Conservation (phyloP, 1,140 invertebrate species). For the Chlorops oryzae region DNA sequence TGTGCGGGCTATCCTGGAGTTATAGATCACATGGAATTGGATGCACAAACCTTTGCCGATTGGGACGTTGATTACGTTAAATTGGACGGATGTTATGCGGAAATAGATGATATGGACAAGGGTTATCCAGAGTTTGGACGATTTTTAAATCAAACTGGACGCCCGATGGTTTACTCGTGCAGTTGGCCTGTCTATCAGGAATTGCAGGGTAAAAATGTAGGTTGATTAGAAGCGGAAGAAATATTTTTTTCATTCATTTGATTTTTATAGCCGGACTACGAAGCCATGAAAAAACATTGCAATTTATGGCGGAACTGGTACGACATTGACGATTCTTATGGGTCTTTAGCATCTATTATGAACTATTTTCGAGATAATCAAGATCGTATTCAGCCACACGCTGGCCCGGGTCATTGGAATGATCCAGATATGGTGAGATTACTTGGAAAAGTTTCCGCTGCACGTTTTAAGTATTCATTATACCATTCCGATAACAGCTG, state of each 20-base stretch:
- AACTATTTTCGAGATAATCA: constrained; percentile 74
- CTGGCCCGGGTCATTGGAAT: constrained; percentile 84
- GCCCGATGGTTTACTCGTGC: constrained; percentile 82
- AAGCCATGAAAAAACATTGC: constrained; percentile 76
- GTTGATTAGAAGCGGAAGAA: neutral
- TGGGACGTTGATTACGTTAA: constrained; percentile 90
- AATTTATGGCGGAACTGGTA: constrained; percentile 86
- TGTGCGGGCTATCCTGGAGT: constrained; percentile 83
- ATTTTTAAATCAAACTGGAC: constrained; percentile 69
- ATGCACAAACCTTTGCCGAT: constrained; percentile 76
- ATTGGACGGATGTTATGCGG: constrained; percentile 78
- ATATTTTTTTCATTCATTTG: neutral
- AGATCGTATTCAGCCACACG: constrained; percentile 60
- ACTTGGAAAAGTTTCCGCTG: neutral
- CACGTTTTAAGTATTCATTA: no score
- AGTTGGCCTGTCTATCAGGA: constrained; percentile 89
- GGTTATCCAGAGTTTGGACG: constrained; percentile 68
- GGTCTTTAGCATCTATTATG: constrained; percentile 65
- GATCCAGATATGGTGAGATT: constrained; percentile 74
- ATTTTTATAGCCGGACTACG: constrained; percentile 64
- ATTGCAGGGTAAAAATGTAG: constrained; percentile 69
- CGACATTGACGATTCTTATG: constrained; percentile 81
- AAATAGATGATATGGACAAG: constrained; percentile 53
- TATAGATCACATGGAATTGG: constrained; percentile 64
- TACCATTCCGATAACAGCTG: no score